A percentile compares a stretch with the other conserved stretches of the same genome.
phyloP scores from a whole-genome alignment of 1,140 invertebrate genomes.

The Brachionus rubens region DNA sequence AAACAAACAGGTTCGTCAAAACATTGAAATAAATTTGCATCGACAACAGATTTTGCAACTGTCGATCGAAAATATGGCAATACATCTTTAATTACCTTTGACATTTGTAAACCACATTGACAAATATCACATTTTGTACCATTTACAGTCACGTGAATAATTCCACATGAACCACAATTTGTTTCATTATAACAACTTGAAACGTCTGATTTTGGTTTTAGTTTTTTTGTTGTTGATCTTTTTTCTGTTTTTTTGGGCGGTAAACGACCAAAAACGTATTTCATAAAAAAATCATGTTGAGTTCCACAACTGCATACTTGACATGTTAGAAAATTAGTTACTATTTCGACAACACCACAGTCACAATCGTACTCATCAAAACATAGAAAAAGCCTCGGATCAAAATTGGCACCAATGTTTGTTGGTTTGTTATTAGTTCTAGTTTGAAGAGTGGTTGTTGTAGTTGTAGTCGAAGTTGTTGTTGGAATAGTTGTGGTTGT shows the following conservation, averaged over 20 bases:
- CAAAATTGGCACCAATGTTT: neutral
- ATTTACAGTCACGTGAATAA: too few relatives aligned
- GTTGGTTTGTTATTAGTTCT: neutral
- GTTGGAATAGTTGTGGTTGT: too few relatives aligned
- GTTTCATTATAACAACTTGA: neutral
- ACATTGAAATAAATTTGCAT: neutral
- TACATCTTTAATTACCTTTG: too few relatives aligned
- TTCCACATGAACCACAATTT: too few relatives aligned
- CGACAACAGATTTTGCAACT: too few relatives aligned
- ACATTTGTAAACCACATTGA: too few relatives aligned
- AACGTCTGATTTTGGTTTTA: neutral
- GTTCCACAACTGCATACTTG: slow-evolving; percentile 5
- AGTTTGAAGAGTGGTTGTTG: too few relatives aligned
- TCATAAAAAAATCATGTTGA: neutral
- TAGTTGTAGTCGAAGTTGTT: too few relatives aligned
- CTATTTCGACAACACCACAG: slow-evolving; percentile 7
- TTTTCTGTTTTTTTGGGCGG: neutral
- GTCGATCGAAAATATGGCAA: too few relatives aligned
- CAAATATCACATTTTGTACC: too few relatives aligned
- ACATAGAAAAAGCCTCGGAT: neutral
- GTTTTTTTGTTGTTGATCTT: too few relatives aligned
- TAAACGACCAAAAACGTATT: neutral
- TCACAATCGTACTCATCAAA: neutral
- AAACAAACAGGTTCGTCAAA: neutral
- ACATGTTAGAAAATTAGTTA: neutral